Evolutionary conservation across 2,797 vertebrate genomes (phyloP).

Genomic region (Enteromius thamalakanensis): DNA sequence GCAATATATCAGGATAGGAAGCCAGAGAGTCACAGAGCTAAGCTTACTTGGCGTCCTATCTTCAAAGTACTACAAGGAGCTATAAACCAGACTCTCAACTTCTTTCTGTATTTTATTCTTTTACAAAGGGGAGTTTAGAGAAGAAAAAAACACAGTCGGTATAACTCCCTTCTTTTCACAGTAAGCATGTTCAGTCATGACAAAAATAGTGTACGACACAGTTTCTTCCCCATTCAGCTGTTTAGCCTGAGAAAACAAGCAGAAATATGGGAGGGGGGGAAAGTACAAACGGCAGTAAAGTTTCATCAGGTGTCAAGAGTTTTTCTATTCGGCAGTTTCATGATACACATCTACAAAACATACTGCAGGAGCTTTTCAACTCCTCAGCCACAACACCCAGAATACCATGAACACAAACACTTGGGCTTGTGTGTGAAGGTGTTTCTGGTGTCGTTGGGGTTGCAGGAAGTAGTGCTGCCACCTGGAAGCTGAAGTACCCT

Average conservation of each 20-base stretch:
- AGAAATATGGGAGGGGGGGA: not conserved
- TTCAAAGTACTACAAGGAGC: conserved; percentile 5
- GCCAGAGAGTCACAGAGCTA: conserved; percentile 4
- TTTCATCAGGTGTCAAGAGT: not conserved
- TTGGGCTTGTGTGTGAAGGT: not conserved
- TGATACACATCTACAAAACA: not conserved
- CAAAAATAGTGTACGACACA: not conserved
- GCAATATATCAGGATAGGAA: conserved; percentile 9
- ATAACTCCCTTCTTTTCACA: not conserved
- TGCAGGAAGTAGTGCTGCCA: not conserved
- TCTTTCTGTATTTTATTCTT: conserved; percentile 5
- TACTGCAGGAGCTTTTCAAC: not conserved
- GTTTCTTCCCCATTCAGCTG: conserved; percentile 21
- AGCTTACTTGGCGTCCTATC: conserved; percentile 20
- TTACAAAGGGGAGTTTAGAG: not conserved
- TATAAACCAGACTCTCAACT: conserved; percentile 1
- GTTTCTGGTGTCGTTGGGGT: not conserved
- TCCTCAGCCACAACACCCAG: not conserved
- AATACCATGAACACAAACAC: not conserved
- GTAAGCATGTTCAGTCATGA: conserved; percentile 11
- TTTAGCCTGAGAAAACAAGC: conserved; percentile 1
- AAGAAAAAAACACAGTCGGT: not conserved
- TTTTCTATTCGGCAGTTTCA: conserved; percentile 2
- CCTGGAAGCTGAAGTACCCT: not conserved
- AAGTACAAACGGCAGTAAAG: conserved; percentile 5